Evolutionary conservation across 2,113 vertebrate genomes (phyloP), one percentile per base, ranked within the genome.

Genomic region (Nyctibius bracteatus): DNA sequence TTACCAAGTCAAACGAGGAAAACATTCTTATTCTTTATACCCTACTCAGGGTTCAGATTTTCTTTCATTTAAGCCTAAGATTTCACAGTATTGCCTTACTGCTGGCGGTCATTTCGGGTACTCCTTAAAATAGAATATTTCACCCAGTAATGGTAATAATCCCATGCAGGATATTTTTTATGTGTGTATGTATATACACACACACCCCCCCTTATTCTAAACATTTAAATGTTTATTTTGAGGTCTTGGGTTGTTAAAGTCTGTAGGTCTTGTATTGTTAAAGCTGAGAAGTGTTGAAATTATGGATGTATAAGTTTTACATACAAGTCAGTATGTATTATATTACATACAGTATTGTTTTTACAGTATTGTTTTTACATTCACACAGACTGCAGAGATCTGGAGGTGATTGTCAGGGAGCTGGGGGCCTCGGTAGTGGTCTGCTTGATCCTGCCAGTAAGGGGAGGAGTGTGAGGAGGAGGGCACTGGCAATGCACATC

Each of bases 401-500:
- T 75, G 47, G 31, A 14, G 20, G 4, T 0, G 10, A 13, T 8
- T 46, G 28, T 25, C 19, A 12, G 28, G 25, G 35, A 23, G 27
- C 11, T 0, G 3, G 15, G 28, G 30, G 12, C 21, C n/a, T 13
- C 14, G 8, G 19, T 30, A 2, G 15, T 65, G 23, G 1, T 58
- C 15, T 43, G 12, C 31, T 37, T 43, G 15, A 30, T 22, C 35
- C n/a, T 25, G 5, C 30, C 12, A 13, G 24, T 18, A 28, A 37
- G 30, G 35, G 19, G 33, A 10, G 4, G 20, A 22, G 28, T 51
- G 8, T 39, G 28, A 57, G 35, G 41, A 55, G 16, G 12, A 9
- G 1, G 15, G 8, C 7, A 9, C 52, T 39, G 54, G 20, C 10
- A 41, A 1, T 2, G 24, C 4, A 23, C 4, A 0, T 39, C 28